Conservation (phyloP, 1,140 invertebrate genomes). For the Rhopalosiphum padi region DNA sequence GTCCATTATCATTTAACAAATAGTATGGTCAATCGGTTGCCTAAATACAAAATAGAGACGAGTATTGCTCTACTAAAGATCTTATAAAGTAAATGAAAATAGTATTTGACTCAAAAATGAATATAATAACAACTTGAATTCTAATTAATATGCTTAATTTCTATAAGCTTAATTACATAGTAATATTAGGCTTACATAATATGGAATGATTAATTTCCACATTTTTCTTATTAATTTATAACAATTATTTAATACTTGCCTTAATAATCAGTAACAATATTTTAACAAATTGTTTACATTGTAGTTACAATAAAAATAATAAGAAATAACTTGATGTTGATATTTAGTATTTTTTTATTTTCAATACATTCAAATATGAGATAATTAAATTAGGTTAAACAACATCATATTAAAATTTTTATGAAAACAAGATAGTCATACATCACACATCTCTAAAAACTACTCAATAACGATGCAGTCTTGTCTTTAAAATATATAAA, state of each 20-base stretch:
- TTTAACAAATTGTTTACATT: background rate
- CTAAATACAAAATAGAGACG: background rate
- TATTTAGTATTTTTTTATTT: background rate
- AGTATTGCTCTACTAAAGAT: background rate
- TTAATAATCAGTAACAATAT: background rate
- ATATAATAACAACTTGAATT: background rate
- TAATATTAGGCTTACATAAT: background rate
- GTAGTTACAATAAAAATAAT: background rate
- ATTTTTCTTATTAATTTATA: background rate
- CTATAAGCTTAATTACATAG: background rate
- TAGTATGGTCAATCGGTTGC: background rate
- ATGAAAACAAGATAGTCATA: background rate
- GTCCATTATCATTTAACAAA: background rate
- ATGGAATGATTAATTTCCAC: background rate
- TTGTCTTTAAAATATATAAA: background rate
- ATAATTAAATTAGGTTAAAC: background rate
- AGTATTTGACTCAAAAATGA: background rate
- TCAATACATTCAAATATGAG: background rate
- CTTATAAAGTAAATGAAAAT: background rate
- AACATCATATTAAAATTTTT: background rate
- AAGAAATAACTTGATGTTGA: background rate
- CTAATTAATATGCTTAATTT: background rate
- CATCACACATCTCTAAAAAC: conserved; percentile 1
- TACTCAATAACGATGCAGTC: conserved; percentile 30
- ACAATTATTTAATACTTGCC: background rate